Base-by-base conservation (phyloP, 1,140 invertebrate genomes). In the Drosophila nigromelanica region DNA sequence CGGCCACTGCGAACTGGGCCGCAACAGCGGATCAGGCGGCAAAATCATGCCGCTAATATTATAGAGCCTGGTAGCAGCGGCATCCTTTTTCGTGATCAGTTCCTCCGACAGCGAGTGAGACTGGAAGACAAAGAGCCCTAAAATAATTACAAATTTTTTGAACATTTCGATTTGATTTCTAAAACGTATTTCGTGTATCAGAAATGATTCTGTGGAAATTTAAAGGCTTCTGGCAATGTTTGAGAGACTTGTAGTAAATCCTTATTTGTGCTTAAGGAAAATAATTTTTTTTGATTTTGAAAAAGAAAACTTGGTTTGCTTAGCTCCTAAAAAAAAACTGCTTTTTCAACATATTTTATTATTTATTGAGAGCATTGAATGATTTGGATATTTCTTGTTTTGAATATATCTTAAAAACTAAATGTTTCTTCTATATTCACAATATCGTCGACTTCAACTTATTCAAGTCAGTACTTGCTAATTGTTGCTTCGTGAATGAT, bases 21-120 rank as follows among this genome's bases (percentile, higher is more conserved):
- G 1, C 3, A 58, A 5, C 14, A 10, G 5, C 8, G 14, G 21
- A 52, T 95, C 95, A 21, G 95, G 94, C 1, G 95, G 94, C 82
- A 95, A 95, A 1, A 98, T 95, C 92, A 95, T 95, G 6, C 97
- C 97, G 92, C 97, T 96, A 45, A 97, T 96, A 6, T 62, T 73
- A 59, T 73, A 89, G 1, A 85, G 21, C 4, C 35, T 4, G 2
- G 5, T 10, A 12, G 14, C 12, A 10, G 14, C 50, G 12, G 5
- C 6, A 3, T 4, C 18, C 5, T 14, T 8, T 18, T 39, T 10
- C 0, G 12, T 7, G n/a, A 11, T 3, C 14, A 55, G 3, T 12
- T 68, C 37, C 18, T 1, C 51, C 21, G 12, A 3, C 7, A 30
- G 6, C 24, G 35, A 6, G 24, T 55, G 5, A 18, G 15, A 3